Evolutionary conservation across 2,888 invertebrate genomes (phyloP).

Genomic region (Nyleta sp.): DNA sequence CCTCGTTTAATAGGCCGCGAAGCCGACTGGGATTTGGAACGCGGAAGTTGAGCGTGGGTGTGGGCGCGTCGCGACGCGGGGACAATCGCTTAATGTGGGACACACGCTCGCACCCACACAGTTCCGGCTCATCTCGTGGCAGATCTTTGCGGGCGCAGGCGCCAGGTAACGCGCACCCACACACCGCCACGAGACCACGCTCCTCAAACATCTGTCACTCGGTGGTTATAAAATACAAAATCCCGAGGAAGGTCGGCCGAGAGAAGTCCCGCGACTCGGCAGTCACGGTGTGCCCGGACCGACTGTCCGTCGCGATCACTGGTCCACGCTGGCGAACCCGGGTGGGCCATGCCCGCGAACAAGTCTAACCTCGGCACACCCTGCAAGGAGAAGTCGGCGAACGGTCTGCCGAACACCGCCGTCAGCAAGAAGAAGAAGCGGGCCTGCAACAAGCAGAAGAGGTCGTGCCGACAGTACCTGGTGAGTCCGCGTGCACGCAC

Average conservation of each 20-base stretch:
- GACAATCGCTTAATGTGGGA: conserved; percentile 32
- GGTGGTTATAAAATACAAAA: no score
- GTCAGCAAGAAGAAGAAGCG: conserved; percentile 76
- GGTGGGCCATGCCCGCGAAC: conserved; percentile 76
- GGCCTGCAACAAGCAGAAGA: conserved; percentile 77
- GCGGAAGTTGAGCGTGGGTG: no score
- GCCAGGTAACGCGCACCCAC: conserved; percentile 50
- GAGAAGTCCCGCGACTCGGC: no score
- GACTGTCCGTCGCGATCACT: background rate
- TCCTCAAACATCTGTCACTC: conserved; percentile 46
- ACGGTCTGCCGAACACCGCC: conserved; percentile 68
- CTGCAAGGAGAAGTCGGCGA: conserved; percentile 76
- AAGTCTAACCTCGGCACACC: conserved; percentile 75
- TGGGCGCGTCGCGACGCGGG: no score
- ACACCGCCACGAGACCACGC: conserved; percentile 26
- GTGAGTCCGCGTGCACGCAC: conserved; percentile 71
- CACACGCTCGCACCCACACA: conserved; percentile 46
- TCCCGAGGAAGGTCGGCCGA: no score
- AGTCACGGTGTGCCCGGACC: no score
- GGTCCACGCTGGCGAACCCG: background rate
- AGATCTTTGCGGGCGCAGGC: conserved; percentile 53
- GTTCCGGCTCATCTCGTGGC: conserved; percentile 46
- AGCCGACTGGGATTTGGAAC: no score
- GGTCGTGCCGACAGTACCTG: conserved; percentile 78
- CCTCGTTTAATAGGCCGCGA: no score